Percentiles rank a stretch among this genome's conserved stretches.
Conservation (phyloP, 2,113 vertebrate species). For the Nycticryphes semicollaris region DNA sequence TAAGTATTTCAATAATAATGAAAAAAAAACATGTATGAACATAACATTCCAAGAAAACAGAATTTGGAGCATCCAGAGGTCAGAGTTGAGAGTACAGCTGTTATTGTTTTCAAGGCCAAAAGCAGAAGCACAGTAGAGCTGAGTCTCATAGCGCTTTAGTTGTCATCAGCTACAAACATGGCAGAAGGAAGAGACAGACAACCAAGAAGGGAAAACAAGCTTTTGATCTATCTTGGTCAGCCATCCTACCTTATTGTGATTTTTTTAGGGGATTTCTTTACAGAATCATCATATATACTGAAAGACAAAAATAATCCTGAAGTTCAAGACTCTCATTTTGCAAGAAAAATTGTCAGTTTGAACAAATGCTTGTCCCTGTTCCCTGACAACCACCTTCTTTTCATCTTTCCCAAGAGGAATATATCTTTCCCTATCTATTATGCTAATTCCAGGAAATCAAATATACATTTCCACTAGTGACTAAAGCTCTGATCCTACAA, state of each 20-base stretch:
- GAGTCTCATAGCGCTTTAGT: neutral
- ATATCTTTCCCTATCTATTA: neutral
- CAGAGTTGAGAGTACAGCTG: neutral
- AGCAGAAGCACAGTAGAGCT: neutral
- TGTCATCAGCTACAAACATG: neutral
- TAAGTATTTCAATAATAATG: neutral
- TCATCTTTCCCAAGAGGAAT: neutral
- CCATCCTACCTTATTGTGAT: neutral
- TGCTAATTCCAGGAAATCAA: neutral
- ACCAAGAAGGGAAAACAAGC: neutral
- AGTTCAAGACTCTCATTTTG: neutral
- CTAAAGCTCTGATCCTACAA: slow-evolving; percentile 8
- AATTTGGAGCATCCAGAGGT: neutral
- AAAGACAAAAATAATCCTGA: neutral
- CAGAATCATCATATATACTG: neutral
- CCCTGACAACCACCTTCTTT: neutral
- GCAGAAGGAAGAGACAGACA: neutral
- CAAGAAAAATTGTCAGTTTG: neutral
- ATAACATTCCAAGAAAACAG: neutral
- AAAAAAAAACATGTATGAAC: neutral
- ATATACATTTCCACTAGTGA: neutral
- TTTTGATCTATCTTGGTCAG: neutral
- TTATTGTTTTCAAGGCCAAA: neutral
- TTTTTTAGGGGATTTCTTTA: neutral
- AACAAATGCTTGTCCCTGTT: neutral